Base-by-base conservation (phyloP, 2,797 vertebrate genomes). In the Distichodus sexfasciatus region DNA sequence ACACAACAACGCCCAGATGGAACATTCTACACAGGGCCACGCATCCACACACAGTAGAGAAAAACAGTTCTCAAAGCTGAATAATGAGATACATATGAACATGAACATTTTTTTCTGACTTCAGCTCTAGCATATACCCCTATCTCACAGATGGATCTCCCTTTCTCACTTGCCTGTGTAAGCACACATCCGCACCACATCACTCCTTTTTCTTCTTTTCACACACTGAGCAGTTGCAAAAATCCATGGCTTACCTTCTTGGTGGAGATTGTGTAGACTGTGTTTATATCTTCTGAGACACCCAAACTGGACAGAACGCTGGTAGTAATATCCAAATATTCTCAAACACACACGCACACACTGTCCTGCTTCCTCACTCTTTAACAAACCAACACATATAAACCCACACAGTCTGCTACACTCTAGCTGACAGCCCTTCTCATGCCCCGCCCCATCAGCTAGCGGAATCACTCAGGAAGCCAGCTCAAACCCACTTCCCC, bases 401-500 rank as follows among this genome's bases (percentile, higher is more conserved):
- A 43, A 38, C 50, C 46, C 55, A 50, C 33, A 26, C 62, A 36
- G 63, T 57, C 72, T 69, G 60, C 66, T 76, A 73, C 76, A 62
- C 70, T 69, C 67, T 60, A 73, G 57, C 71, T 79, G 74, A 76
- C 79, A 76, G 61, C 74, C 71, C 59, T 63, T 60, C 76, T 69
- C 50, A 76, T 14, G 74, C 79, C 66, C 79, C 74, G 44, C 76
- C 76, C n/a, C 66, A 76, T 63, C 67, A 71, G 66, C 74, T 74
- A 76, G 74, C 48, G 60, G 74, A 79, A 74, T 74, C 51, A 35
- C 68, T 79, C 74, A 76, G 77, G 71, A 74, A 72, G 77, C 74
- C 53, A 61, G 67, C 74, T 71, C 62, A 76, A 78, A 76, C 66
- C 69, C 73, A 75, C 72, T 80, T 77, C 67, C 73, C 71, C 66